A percentile compares a stretch with the other conserved stretches of the same genome.
Conservation (phyloP, 2,797 vertebrate genomes). For the Poeciliopsis gracilis region DNA sequence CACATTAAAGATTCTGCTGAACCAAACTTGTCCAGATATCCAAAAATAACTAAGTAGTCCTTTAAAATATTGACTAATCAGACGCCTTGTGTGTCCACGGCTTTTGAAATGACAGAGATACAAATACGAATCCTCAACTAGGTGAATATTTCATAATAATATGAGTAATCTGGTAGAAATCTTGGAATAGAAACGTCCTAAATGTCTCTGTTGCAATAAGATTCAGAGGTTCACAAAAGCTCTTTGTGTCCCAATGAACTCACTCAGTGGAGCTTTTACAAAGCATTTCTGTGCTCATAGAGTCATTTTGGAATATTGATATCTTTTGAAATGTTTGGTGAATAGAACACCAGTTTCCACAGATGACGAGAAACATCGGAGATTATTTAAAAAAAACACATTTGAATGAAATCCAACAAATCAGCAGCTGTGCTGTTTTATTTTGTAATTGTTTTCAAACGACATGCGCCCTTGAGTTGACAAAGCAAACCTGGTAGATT, state of each 20-base stretch:
- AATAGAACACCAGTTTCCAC: background rate
- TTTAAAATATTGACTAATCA: background rate
- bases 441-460: background rate
- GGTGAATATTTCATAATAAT: background rate
- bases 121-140: background rate
- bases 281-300: background rate
- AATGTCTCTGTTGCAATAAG: background rate
- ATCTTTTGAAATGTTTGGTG: constrained; percentile 15
- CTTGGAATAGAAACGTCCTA: background rate
- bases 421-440: background rate
- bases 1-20: background rate
- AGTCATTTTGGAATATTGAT: background rate
- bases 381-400: background rate
- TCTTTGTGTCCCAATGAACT: background rate
- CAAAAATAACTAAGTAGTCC: background rate
- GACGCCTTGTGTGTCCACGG: background rate
- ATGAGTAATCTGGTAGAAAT: background rate
- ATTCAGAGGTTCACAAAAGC: constrained; percentile 14
- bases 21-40: too few species aligned
- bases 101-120: background rate
- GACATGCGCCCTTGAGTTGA: background rate
- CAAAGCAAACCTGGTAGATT: constrained; percentile 1
- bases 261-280: constrained; percentile 9
- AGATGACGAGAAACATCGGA: background rate
- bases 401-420: background rate